phyloP scores from a whole-genome alignment of 1,140 invertebrate genomes.

The Cotesia chilonis region DNA sequence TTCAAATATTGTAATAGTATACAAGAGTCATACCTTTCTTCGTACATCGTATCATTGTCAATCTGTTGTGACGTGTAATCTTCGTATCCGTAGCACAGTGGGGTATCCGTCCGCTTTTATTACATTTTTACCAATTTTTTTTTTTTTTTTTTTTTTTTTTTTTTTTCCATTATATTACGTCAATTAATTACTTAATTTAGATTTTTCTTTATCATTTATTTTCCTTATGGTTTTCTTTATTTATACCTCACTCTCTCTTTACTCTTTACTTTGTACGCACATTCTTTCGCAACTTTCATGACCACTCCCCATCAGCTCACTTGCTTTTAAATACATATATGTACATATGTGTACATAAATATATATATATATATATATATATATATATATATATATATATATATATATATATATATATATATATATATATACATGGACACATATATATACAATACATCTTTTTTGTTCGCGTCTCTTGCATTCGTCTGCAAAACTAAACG shows the following conservation, averaged over 20 bases:
- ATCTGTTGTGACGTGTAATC: conserved; percentile 44
- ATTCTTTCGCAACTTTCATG: conserved; percentile 30
- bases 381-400: conserved; percentile 33
- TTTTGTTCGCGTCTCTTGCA: conserved; percentile 49
- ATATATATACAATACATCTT: too few species aligned
- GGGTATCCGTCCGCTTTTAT: conserved; percentile 38
- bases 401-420: conserved; percentile 18
- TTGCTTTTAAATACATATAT: conserved; percentile 26
- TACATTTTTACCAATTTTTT: neutral
- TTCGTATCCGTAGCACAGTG: conserved; percentile 39
- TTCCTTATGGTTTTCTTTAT: conserved; percentile 13
- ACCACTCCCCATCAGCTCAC: conserved; percentile 19
- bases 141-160: conserved; percentile 21
- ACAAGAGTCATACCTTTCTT: conserved; percentile 57
- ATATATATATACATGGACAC: conserved; percentile 34
- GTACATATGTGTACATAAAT: conserved; percentile 43
- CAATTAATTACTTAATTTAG: conserved; percentile 9
- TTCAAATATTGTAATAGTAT: conserved; percentile 65
- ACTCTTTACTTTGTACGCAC: conserved; percentile 20
- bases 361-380: conserved; percentile 44
- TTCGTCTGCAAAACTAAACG: conserved; percentile 26
- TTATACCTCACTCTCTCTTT: conserved; percentile 25
- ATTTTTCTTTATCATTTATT: conserved; percentile 35
- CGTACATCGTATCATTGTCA: conserved; percentile 46
- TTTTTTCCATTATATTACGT: conserved; percentile 21